A percentile compares a stretch with the other conserved stretches of the same genome.
phyloP scores from a whole-genome alignment of 2,797 vertebrate genomes.

The Huso huso region DNA sequence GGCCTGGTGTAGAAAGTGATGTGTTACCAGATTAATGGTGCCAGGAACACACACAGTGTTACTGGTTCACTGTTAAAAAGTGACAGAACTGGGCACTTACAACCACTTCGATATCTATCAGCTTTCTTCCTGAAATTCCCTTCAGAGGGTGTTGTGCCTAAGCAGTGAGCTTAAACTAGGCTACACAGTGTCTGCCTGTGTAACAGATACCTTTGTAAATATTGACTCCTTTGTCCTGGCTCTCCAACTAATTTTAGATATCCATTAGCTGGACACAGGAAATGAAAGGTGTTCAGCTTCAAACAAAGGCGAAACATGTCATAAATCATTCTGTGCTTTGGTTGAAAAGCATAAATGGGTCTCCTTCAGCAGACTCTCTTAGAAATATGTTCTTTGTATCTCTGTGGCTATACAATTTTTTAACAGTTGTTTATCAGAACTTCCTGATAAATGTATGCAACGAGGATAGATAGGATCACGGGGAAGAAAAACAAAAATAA shows the following conservation, averaged over 20 bases:
- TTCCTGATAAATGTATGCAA: too few species aligned
- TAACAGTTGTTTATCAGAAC: too few species aligned
- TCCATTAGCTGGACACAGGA: constrained; percentile 27
- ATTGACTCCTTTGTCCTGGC: constrained; percentile 25
- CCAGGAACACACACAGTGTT: constrained; percentile 39
- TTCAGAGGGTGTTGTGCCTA: constrained; percentile 29
- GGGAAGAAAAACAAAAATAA: too few species aligned
- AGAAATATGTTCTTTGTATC: not conserved
- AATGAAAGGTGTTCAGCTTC: constrained; percentile 9
- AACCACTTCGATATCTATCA: constrained; percentile 29
- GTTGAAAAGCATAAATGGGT: constrained; percentile 18
- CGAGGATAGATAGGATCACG: too few species aligned
- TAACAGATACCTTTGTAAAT: constrained; percentile 28
- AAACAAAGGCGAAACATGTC: constrained; percentile 10
- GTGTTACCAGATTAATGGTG: constrained; percentile 53
- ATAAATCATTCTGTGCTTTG: constrained; percentile 23
- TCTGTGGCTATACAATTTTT: not conserved
- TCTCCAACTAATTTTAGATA: constrained; percentile 39
- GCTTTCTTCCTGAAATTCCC: constrained; percentile 21
- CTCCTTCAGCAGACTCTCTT: not conserved
- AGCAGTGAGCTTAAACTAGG: constrained; percentile 31
- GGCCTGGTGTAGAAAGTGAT: constrained; percentile 33
- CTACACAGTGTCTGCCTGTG: constrained; percentile 20
- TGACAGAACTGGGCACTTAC: constrained; percentile 26
- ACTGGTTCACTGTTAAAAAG: constrained; percentile 39